These are phyloP conservation scores for Embiotoca jacksoni DNA, from an alignment of 2,113 vertebrate species.

Conservation along the genomic window DNA sequence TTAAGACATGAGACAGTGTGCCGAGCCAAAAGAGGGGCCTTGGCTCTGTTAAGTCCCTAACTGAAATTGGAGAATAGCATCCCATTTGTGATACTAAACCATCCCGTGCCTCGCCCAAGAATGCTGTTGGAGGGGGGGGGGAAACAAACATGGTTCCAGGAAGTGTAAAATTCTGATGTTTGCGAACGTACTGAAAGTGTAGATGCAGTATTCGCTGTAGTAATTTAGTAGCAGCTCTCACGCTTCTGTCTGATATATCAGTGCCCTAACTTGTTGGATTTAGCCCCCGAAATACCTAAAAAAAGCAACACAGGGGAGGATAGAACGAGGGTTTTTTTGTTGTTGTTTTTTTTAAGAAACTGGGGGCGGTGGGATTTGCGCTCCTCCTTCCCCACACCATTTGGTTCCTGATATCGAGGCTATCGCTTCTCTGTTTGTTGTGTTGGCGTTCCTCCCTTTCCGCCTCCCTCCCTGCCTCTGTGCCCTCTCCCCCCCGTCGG, in stretches of 20 bases:
- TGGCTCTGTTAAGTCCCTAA: constrained; percentile 87
- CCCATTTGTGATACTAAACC: constrained; percentile 87
- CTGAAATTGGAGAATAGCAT: constrained; percentile 91
- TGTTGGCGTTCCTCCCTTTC: constrained; percentile 62
- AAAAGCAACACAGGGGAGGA: constrained; percentile 56
- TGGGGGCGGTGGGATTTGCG: constrained; percentile 76
- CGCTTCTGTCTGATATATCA: constrained; percentile 59
- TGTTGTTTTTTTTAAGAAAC: constrained; percentile 26
- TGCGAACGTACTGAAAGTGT: constrained; percentile 53
- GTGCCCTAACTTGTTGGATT: constrained; percentile 48
- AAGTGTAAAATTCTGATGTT: constrained; percentile 53
- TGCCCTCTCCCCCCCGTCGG: constrained; percentile 72
- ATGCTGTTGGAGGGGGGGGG: background rate
- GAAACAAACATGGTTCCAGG: constrained; percentile 8
- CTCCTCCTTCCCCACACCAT: constrained; percentile 75
- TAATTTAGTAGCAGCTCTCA: constrained; percentile 57
- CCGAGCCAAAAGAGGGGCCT: constrained; percentile 81
- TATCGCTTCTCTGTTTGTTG: constrained; percentile 78
- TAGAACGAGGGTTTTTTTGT: constrained; percentile 43
- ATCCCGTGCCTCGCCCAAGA: constrained; percentile 67
- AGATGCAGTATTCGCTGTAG: constrained; percentile 34
- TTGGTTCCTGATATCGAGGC: constrained; percentile 77
- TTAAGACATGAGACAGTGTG: constrained; percentile 91
- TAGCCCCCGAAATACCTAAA: constrained; percentile 51
- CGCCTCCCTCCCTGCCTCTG: constrained; percentile 56